Evolutionary conservation across 2,888 invertebrate species (phyloP).

Genomic region (Eilema sororculum): DNA sequence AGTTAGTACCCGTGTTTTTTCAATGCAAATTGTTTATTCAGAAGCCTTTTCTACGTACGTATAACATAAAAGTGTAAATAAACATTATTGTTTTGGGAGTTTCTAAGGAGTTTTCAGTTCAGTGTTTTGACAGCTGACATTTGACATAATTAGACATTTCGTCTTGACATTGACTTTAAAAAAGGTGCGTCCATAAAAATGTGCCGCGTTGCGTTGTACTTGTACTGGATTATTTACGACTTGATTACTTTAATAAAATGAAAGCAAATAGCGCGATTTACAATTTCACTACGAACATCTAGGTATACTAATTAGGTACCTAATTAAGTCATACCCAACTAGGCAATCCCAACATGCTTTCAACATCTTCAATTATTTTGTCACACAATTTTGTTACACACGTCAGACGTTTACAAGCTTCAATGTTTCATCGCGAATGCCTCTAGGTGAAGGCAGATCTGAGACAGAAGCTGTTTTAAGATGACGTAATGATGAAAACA

Average conservation of each 20-base stretch:
- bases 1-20: background rate
- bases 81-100: background rate
- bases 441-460: slow-evolving; percentile 48
- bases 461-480: slow-evolving; percentile 60
- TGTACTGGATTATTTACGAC: slow-evolving; percentile 5
- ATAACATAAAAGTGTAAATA: background rate
- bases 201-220: slow-evolving; percentile 26
- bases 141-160: slow-evolving; percentile 16
- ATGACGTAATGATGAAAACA: slow-evolving; percentile 83
- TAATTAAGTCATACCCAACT: slow-evolving; percentile 71
- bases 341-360: slow-evolving; percentile 82
- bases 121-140: background rate
- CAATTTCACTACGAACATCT: slow-evolving; percentile 19
- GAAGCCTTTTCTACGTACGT: background rate
- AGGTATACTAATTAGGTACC: slow-evolving; percentile 34
- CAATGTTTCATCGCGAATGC: slow-evolving; percentile 56
- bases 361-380: slow-evolving; percentile 70
- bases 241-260: background rate
- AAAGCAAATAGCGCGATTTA: background rate
- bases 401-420: slow-evolving; percentile 51
- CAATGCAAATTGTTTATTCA: background rate
- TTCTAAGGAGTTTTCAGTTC: no score
- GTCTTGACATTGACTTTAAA: slow-evolving; percentile 45
- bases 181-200: slow-evolving; percentile 43
- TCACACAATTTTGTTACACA: slow-evolving; percentile 53